Evolutionary conservation across 92 coral and sea anemone genomes (phyloP).

Genomic region (Epizoanthus fatuus): DNA sequence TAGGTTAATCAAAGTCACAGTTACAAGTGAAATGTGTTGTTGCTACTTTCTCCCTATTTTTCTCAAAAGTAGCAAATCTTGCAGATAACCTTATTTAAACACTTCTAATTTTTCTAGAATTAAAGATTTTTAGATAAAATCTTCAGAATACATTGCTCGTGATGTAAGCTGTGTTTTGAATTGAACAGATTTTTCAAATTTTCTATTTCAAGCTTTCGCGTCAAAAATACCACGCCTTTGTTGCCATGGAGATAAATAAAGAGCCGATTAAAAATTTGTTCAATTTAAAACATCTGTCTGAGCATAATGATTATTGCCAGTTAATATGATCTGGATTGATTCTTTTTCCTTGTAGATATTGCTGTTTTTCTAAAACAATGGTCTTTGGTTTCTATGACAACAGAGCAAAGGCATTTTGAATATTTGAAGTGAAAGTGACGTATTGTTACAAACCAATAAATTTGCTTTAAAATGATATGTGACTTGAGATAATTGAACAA

Average conservation of each 20-base stretch:
- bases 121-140: slow-evolving; percentile 3
- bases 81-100: not conserved
- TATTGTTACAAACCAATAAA: not conserved
- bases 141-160: slow-evolving; percentile 1
- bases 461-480: not conserved
- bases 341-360: slow-evolving; percentile 1
- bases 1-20: too few relatives aligned
- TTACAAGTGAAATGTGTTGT: too few relatives aligned
- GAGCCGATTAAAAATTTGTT: not conserved
- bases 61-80: not conserved
- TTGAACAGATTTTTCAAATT: slow-evolving; percentile 10
- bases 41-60: slow-evolving; percentile 14
- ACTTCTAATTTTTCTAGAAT: not conserved
- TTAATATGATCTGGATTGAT: not conserved
- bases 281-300: slow-evolving; percentile 1
- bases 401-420: slow-evolving; percentile 19
- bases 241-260: slow-evolving; percentile 11
- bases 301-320: not conserved
- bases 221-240: slow-evolving; percentile 9
- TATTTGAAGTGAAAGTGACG: not conserved
- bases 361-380: slow-evolving; percentile 3
- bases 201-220: not conserved
- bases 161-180: not conserved
- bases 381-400: slow-evolving; percentile 12
- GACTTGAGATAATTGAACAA: not conserved